These are phyloP conservation scores for Palaemon carinicauda DNA, from an alignment of 1,140 invertebrate species.

Conservation along the genomic window DNA sequence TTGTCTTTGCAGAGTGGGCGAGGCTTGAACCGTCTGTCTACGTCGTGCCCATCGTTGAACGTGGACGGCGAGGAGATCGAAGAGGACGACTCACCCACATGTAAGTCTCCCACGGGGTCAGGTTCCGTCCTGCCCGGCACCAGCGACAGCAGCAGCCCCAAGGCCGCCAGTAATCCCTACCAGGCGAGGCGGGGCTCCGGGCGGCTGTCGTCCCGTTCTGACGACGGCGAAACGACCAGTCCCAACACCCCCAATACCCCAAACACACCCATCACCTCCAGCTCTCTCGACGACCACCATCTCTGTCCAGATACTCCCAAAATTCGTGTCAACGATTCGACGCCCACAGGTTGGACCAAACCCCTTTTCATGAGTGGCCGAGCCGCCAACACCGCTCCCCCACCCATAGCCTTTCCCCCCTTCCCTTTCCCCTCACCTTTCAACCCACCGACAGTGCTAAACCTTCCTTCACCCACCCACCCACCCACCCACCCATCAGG, in stretches of 20 bases:
- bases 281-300: slow-evolving; percentile 58
- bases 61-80: slow-evolving; percentile 59
- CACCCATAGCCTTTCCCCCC: background rate
- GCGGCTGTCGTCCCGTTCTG: slow-evolving; percentile 49
- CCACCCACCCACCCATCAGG: no score
- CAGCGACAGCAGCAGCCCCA: slow-evolving; percentile 17
- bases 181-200: slow-evolving; percentile 41
- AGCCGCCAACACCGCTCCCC: background rate
- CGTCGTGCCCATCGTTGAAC: slow-evolving; percentile 78
- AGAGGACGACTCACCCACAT: slow-evolving; percentile 54
- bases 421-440: background rate
- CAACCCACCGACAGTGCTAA: no score
- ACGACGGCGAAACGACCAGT: slow-evolving; percentile 48
- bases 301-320: slow-evolving; percentile 59
- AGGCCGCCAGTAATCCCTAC: background rate
- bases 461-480: no score
- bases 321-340: slow-evolving; percentile 59
- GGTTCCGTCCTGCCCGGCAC: slow-evolving; percentile 8
- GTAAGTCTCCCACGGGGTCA: slow-evolving; percentile 41
- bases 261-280: slow-evolving; percentile 55
- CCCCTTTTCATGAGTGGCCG: background rate
- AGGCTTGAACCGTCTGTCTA: slow-evolving; percentile 70
- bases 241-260: slow-evolving; percentile 55
- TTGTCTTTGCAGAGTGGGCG: slow-evolving; percentile 52
- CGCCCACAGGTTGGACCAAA: slow-evolving; percentile 51